Evolutionary conservation across 2,797 vertebrate species (phyloP).

Genomic region (Corythornis leucogaster): DNA sequence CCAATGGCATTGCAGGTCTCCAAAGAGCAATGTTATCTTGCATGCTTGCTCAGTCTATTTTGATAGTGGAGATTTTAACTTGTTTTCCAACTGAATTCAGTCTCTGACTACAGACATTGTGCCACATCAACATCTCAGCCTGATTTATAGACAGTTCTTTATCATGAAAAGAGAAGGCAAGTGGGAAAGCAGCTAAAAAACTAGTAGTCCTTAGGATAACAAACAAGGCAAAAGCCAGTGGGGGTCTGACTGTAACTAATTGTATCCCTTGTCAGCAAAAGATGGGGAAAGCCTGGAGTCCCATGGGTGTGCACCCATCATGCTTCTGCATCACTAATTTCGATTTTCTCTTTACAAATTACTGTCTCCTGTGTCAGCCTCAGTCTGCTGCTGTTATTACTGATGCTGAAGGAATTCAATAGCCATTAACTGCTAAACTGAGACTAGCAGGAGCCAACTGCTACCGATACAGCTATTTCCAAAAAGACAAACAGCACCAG

Average conservation of each 20-base stretch:
- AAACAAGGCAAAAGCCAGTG: background rate
- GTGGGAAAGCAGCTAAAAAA: constrained; percentile 34
- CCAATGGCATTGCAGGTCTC: rapidly evolving
- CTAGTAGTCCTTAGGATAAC: background rate
- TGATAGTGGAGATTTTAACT: background rate
- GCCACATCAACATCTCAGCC: background rate
- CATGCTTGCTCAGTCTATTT: background rate
- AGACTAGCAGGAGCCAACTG: constrained; percentile 18
- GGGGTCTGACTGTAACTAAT: background rate
- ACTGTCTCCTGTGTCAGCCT: background rate
- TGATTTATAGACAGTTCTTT: background rate
- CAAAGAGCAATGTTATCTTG: background rate
- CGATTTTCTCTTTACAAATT: background rate
- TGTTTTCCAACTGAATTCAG: background rate
- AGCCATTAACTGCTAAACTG: constrained; percentile 10
- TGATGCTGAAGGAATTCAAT: constrained; percentile 29
- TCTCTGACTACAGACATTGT: background rate
- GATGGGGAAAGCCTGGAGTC: background rate
- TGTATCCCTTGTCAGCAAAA: constrained; percentile 9
- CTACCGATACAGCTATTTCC: background rate
- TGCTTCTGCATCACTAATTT: background rate
- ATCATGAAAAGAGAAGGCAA: background rate
- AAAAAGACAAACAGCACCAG: background rate
- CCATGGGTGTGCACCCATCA: rapidly evolving
- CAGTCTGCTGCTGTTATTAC: background rate